These are phyloP conservation scores for Xenotilapia longispinis DNA, from an alignment of 2,113 vertebrate genomes.

Conservation along the genomic window DNA sequence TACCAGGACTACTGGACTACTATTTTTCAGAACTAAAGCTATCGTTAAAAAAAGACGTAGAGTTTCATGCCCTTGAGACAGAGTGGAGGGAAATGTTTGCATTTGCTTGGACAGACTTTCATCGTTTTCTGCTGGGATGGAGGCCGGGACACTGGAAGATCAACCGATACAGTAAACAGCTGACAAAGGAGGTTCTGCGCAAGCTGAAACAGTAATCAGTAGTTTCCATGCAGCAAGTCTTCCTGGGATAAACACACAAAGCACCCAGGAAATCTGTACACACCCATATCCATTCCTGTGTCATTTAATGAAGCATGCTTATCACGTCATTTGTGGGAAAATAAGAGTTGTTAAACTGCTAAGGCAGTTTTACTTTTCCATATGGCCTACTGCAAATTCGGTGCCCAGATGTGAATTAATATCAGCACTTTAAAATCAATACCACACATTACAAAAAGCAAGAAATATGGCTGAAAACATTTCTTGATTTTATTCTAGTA, in stretches of 20 bases:
- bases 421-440: not conserved
- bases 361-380: not conserved
- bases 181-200: conserved; percentile 60
- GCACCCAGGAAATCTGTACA: not conserved
- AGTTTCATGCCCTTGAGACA: conserved; percentile 51
- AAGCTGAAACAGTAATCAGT: conserved; percentile 34
- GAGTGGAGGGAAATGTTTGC: conserved; percentile 74
- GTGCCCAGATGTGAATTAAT: not conserved
- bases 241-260: not conserved
- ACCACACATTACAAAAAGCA: not conserved
- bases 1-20: conserved; percentile 47
- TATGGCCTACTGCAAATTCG: not conserved
- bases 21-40: conserved; percentile 65
- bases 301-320: not conserved
- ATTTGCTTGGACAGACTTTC: conserved; percentile 72
- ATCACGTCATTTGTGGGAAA: not conserved
- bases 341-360: not conserved
- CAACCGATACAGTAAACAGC: conserved; percentile 63
- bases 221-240: not conserved
- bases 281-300: not conserved
- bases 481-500: not conserved
- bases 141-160: conserved; percentile 72
- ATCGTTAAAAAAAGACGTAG: conserved; percentile 20
- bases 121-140: conserved; percentile 74
- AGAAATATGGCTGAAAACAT: not conserved